phyloP scores from a whole-genome alignment of 2,797 vertebrate species.

The Chloroceryle amazona region DNA sequence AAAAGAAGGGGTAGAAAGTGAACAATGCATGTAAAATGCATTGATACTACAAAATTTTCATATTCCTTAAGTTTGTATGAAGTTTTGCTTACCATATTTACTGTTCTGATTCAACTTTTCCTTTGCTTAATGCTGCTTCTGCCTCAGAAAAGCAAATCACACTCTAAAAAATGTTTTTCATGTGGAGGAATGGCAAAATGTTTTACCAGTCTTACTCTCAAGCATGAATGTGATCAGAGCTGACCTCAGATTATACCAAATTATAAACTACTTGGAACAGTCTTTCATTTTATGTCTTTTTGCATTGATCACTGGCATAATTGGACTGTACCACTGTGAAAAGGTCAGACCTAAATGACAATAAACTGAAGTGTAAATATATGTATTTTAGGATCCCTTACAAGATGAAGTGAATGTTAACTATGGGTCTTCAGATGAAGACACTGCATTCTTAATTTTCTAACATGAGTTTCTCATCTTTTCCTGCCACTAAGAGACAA shows the following conservation, averaged over 20 bases:
- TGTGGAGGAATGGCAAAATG: background rate
- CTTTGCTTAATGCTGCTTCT: background rate
- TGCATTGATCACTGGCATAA: background rate
- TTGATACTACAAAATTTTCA: background rate
- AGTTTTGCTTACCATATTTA: background rate
- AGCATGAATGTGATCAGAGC: background rate
- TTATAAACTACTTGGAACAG: background rate
- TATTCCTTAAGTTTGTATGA: background rate
- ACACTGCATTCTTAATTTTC: background rate
- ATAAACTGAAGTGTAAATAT: background rate
- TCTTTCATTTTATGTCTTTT: background rate
- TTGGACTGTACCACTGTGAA: fast-evolving
- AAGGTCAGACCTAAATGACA: background rate
- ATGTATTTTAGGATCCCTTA: background rate
- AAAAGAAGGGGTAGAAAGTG: background rate
- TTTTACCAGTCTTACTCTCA: background rate
- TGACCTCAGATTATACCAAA: background rate
- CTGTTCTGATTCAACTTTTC: background rate
- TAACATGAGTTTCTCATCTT: background rate
- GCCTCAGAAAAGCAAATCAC: background rate
- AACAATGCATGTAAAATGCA: background rate
- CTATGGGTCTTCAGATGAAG: background rate
- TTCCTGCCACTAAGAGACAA: background rate
- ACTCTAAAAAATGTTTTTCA: background rate
- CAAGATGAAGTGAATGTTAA: background rate